Evolutionary conservation across 2,888 invertebrate genomes (phyloP), one percentile per base, ranked within the genome.

Genomic region (Stegophylla sp.): DNA sequence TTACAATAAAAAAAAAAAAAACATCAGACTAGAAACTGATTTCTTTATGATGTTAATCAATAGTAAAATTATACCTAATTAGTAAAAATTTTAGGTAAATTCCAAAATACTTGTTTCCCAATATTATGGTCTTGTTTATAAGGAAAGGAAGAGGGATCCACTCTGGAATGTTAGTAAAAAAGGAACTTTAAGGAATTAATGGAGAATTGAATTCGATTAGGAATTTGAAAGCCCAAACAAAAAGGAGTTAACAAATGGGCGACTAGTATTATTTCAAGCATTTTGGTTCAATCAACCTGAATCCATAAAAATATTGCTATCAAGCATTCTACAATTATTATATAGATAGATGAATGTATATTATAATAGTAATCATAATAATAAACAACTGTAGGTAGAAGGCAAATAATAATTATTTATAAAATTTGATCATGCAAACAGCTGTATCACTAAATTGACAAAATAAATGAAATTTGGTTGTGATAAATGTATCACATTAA

Each of bases 81-180:
- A 79, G 23, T 69, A 79, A 61, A 61, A 59, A 61, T n/a, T 28
- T 59, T 48, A 51, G 51, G 71, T 71, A 12, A 79, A 71, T 71
- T 79, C 61, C 79, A 79, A 79, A 79, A 79, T 79, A 79, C 79
- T 79, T 71, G 71, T 79, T 79, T 79, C 61, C 79, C 79, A 63
- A 71, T 48, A 61, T 69, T 69, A 79, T 79, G 71, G 79, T 79
- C 66, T 63, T 59, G 3, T 69, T 53, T 66, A 66, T 66, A 71
- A 79, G 79, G 79, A 79, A 79, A 79, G 79, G 79, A 79, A 79
- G 77, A 77, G 79, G 79, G 71, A 79, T 79, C 23, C 71, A 79
- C 71, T 79, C 79, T 79, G 79, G 79, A 79, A 79, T 79, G 79
- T 79, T 79, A 61, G 61, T 79, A 71, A 79, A 69, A 51, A 79